A percentile compares a stretch with the other conserved stretches of the same genome.
Evolutionary conservation across 1,140 invertebrate genomes (phyloP).

Genomic region (Camponotus pennsylvanicus): DNA sequence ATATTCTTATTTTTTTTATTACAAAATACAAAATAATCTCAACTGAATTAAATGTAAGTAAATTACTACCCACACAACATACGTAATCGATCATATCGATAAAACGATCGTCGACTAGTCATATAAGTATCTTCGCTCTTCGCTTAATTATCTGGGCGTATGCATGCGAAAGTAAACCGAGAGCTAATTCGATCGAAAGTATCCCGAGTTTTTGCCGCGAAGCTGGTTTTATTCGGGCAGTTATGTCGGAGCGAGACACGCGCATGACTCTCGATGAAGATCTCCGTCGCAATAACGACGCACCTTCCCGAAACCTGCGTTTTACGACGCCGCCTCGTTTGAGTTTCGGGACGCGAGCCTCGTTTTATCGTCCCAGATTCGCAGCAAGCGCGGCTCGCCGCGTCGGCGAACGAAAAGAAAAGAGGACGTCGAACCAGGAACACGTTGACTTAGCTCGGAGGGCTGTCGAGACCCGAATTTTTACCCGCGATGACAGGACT

Average conservation of each 20-base stretch:
- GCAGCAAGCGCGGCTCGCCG: background rate
- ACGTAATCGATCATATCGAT: background rate
- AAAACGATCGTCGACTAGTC: conserved; percentile 18
- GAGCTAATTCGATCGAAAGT: conserved; percentile 57
- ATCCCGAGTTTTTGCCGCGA: conserved; percentile 17
- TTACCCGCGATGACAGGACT: conserved; percentile 40
- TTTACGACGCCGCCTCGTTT: conserved; percentile 70
- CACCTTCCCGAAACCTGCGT: conserved; percentile 68
- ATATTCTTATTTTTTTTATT: too few species aligned
- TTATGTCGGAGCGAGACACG: background rate
- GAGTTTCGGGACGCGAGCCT: conserved; percentile 63
- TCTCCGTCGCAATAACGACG: conserved; percentile 66
- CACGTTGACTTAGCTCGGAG: conserved; percentile 68
- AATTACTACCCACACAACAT: background rate
- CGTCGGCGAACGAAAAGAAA: conserved; percentile 52
- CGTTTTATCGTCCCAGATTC: conserved; percentile 75
- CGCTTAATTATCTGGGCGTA: conserved; percentile 45
- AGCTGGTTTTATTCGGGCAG: conserved; percentile 35
- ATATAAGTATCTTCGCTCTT: background rate
- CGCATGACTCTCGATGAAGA: conserved; percentile 58
- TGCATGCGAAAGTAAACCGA: conserved; percentile 49
- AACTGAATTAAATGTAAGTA: background rate
- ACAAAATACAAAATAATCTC: background rate
- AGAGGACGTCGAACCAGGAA: conserved; percentile 74
- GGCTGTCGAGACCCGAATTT: conserved; percentile 69